Base-by-base conservation (phyloP, 1,140 invertebrate species). In the Temnothorax longispinosus region DNA sequence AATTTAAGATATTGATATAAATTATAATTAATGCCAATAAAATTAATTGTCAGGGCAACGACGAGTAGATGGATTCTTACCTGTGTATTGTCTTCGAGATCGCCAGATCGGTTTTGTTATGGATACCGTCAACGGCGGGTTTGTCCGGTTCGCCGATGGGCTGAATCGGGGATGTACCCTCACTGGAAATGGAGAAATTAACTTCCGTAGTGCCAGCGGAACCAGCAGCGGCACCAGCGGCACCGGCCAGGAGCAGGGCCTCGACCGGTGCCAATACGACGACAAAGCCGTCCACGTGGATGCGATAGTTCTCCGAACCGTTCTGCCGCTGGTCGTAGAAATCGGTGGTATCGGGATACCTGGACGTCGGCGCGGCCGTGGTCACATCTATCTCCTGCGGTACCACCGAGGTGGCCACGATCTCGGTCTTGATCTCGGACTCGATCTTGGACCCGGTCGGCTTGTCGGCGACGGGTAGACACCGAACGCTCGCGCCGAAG, bases 301-400 rank as follows among this genome's bases (percentile, higher is more conserved):
- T 94, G 32, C 97, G 93, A 82, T 96, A 96, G 94, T 97, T 97
- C 87, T 97, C 97, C 0, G 96, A 96, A 1, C 97, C 97, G 87
- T 97, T 97, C 93, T 97, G 97, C 41, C 97, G 93, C 91, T 97
- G 97, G 93, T 97, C 97, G 92, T 96, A 97, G 80, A 95, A 94
- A 72, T 93, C 92, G 8, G 93, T 60, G 41, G 7, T 11, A 4
- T 84, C 69, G 18, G 32, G n/a, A 32, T 13, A n/a, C 27, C 54
- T 13, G 27, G 38, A 10, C 1, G 32, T 11, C 8, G 60, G 38
- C 38, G 21, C 47, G 21, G 27, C 44, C 18, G n/a, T 58, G 76
- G 27, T 27, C 85, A 21, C 11, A 84, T 44, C 10, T 80, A 10
- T 15, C 80, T 81, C 77, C 13, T 81, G 72, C 38, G 18, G 38